A percentile compares a stretch with the other conserved stretches of the same genome.
phyloP scores from a whole-genome alignment of 1,140 invertebrate genomes.

The Diachasma alloeum region DNA sequence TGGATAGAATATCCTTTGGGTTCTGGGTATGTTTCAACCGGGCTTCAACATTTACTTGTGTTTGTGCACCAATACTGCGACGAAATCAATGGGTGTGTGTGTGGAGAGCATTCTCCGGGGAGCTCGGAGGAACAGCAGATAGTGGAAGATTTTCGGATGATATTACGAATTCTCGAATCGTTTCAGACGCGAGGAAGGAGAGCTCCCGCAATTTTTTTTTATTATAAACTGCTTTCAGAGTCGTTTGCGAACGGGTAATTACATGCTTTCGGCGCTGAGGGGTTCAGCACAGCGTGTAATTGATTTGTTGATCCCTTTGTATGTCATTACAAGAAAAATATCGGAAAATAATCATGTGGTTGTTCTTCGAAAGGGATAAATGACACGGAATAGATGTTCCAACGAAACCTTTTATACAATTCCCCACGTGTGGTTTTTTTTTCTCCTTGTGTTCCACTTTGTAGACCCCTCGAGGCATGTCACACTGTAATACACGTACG shows the following conservation, averaged over 20 bases:
- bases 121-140: neutral
- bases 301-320: neutral
- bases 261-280: neutral
- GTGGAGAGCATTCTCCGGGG: neutral
- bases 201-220: neutral
- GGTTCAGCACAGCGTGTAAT: neutral
- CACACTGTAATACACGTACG: neutral
- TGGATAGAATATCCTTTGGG: slow-evolving; percentile 31
- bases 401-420: neutral
- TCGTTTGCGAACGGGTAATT: neutral
- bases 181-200: neutral
- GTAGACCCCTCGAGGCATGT: neutral
- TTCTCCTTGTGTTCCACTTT: neutral
- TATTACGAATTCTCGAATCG: neutral
- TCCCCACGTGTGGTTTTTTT: neutral
- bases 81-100: neutral
- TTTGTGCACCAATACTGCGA: neutral
- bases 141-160: neutral
- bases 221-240: neutral
- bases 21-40: neutral
- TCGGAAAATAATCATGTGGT: neutral
- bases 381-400: neutral
- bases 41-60: neutral
- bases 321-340: neutral
- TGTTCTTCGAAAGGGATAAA: neutral